These are phyloP conservation scores for Stenurella melanura DNA, from an alignment of 2,888 invertebrate genomes.

Conservation along the genomic window DNA sequence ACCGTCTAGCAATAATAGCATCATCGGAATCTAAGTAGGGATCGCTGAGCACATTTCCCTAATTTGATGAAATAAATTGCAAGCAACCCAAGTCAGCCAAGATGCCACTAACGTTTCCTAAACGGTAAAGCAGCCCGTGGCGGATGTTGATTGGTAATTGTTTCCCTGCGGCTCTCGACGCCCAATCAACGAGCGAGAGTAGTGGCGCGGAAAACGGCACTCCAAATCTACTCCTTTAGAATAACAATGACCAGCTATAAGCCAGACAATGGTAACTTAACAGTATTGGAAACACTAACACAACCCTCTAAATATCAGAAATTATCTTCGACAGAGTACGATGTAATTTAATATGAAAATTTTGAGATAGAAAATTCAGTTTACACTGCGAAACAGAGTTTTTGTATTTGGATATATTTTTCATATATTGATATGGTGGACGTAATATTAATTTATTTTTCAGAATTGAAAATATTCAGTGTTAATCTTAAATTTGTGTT, in stretches of 20 bases:
- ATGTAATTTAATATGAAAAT: slow-evolving; percentile 8
- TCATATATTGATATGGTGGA: too few relatives aligned
- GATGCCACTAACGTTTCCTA: slow-evolving; percentile 51
- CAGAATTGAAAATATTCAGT: too few relatives aligned
- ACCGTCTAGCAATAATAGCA: slow-evolving; percentile 61
- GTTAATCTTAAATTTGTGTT: too few relatives aligned
- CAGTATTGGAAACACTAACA: slow-evolving; percentile 29
- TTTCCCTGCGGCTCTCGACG: slow-evolving; percentile 69
- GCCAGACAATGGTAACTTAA: slow-evolving; percentile 37
- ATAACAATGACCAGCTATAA: slow-evolving; percentile 68
- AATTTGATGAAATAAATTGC: slow-evolving; percentile 69
- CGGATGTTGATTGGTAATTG: slow-evolving; percentile 68
- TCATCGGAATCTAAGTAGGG: slow-evolving; percentile 63
- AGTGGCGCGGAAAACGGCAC: slow-evolving; percentile 72
- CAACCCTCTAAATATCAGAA: slow-evolving; percentile 9
- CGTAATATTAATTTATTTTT: too few relatives aligned
- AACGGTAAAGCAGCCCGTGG: slow-evolving; percentile 56
- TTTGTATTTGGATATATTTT: too few relatives aligned
- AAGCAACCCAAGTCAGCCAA: slow-evolving; percentile 51
- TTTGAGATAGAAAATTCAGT: neutral
- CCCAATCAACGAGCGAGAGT: slow-evolving; percentile 71
- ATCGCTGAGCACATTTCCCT: slow-evolving; percentile 68
- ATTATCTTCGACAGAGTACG: neutral
- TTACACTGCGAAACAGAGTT: neutral
- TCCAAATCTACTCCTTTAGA: slow-evolving; percentile 67